Conservation (phyloP, 2,113 vertebrate genomes). For the Spheniscus mendiculus region DNA sequence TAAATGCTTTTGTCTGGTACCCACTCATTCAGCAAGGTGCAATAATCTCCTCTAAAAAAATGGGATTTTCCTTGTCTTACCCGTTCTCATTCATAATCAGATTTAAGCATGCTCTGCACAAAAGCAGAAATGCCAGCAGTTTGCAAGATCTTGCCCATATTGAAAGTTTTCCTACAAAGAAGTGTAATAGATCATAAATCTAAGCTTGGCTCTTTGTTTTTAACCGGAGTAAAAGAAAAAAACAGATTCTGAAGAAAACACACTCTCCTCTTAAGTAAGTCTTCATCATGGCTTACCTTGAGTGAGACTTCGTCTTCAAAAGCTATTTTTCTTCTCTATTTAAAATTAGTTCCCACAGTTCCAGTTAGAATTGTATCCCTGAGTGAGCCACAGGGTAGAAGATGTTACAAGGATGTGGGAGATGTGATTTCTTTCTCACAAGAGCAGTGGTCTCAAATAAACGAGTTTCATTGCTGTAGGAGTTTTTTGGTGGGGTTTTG, state of each 20-base stretch:
- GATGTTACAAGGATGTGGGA: neutral
- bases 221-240: neutral
- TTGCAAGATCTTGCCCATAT: neutral
- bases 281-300: neutral
- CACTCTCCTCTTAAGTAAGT: neutral
- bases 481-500: rapidly evolving
- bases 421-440: neutral
- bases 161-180: neutral
- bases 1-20: neutral
- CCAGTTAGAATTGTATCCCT: neutral
- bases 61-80: neutral
- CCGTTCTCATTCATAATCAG: neutral
- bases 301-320: neutral
- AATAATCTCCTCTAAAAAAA: neutral
- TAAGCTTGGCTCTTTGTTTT: neutral
- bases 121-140: neutral
- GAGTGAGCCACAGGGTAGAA: neutral
- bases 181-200: neutral
- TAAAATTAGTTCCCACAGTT: neutral
- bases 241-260: neutral
- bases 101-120: neutral
- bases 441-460: neutral
- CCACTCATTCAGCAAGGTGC: neutral
- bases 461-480: neutral
- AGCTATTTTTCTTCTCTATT: neutral